Percentiles rank a stretch among this genome's conserved stretches.
These are phyloP conservation scores for Acanthiza pusilla DNA, from an alignment of 2,797 vertebrate species.

Conservation along the genomic window DNA sequence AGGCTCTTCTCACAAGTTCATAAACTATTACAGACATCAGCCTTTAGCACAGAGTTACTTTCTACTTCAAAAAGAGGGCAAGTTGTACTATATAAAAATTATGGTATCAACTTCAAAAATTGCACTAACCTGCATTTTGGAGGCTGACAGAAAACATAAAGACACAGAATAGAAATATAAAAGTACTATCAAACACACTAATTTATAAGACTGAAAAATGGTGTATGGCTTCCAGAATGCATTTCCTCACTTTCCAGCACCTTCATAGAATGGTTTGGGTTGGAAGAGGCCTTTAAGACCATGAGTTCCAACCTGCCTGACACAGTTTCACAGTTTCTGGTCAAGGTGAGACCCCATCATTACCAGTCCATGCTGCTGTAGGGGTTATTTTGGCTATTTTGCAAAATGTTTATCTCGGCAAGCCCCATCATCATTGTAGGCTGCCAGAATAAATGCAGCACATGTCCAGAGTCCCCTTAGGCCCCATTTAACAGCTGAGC, in stretches of 20 bases:
- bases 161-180: background rate
- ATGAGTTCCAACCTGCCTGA: background rate
- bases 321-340: background rate
- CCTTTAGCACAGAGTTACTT: background rate
- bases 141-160: background rate
- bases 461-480: background rate
- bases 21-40: background rate
- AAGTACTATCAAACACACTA: background rate
- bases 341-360: background rate
- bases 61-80: background rate
- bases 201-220: background rate
- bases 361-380: background rate
- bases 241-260: background rate
- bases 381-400: background rate
- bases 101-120: background rate
- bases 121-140: background rate
- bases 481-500: background rate
- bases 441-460: background rate
- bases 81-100: background rate
- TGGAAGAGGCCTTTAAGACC: background rate
- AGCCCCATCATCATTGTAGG: background rate
- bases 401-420: background rate
- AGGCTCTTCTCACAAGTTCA: background rate
- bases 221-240: rapidly evolving
- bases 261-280: background rate